Evolutionary conservation across 2,797 vertebrate genomes (phyloP).

Genomic region (Sebastes taczanowskii): DNA sequence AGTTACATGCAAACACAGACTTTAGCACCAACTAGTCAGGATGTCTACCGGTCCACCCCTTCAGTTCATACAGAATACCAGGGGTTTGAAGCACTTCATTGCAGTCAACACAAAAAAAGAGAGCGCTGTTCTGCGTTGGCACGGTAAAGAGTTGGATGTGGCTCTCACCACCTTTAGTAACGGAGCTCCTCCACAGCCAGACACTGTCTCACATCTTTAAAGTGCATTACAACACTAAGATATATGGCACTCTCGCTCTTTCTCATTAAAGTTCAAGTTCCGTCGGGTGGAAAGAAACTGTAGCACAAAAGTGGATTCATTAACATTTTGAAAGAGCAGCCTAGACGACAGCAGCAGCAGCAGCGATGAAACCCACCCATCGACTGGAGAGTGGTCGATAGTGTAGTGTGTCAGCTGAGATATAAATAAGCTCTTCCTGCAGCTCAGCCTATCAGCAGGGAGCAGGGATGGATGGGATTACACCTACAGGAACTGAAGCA

Average conservation of each 20-base stretch:
- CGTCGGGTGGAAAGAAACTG: neutral
- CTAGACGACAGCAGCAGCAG: neutral
- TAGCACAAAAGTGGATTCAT: neutral
- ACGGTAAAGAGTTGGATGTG: neutral
- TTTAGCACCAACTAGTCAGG: neutral
- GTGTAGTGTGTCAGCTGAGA: conserved; percentile 53
- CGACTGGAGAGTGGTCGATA: conserved; percentile 36
- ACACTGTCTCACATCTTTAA: neutral
- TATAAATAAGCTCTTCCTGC: conserved; percentile 61
- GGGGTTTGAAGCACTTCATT: neutral
- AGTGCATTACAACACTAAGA: neutral
- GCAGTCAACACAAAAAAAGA: neutral
- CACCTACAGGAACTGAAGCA: conserved; percentile 42
- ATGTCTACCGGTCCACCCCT: no score
- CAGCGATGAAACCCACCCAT: conserved; percentile 10
- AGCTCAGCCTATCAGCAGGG: conserved; percentile 25
- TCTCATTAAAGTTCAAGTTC: neutral
- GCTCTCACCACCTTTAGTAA: neutral
- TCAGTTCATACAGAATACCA: neutral
- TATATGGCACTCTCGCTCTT: neutral
- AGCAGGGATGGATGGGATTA: conserved; percentile 46
- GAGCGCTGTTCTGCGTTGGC: neutral
- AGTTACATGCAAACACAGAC: neutral
- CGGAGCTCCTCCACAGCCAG: neutral
- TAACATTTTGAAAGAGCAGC: neutral